These are phyloP conservation scores for Coreius guichenoti DNA, from an alignment of 2,797 vertebrate species.

Conservation along the genomic window DNA sequence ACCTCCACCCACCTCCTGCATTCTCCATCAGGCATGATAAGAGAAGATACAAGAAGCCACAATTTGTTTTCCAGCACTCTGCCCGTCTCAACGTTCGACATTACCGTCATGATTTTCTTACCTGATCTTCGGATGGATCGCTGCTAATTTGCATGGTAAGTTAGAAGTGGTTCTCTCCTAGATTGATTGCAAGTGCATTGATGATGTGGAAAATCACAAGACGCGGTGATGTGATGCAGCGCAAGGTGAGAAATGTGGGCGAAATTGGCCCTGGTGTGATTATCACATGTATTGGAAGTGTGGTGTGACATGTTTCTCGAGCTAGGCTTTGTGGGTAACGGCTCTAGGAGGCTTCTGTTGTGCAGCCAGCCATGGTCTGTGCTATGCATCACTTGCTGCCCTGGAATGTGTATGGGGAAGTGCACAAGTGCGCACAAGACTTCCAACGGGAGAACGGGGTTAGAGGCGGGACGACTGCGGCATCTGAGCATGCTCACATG, in stretches of 20 bases:
- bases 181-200: neutral
- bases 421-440: conserved; percentile 44
- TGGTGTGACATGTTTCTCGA: conserved; percentile 40
- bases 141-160: conserved; percentile 83
- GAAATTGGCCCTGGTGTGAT: conserved; percentile 24
- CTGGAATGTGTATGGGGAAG: conserved; percentile 58
- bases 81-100: conserved; percentile 68
- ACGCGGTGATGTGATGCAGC: neutral
- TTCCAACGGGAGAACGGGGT: conserved; percentile 42
- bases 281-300: conserved; percentile 31
- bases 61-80: conserved; percentile 42
- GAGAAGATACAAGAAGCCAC: conserved; percentile 49
- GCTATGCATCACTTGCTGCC: conserved; percentile 57
- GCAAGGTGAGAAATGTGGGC: conserved; percentile 25
- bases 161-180: conserved; percentile 31
- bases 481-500: conserved; percentile 1
- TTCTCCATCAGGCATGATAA: conserved; percentile 65
- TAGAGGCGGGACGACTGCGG: conserved; percentile 36
- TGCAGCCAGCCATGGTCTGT: conserved; percentile 54
- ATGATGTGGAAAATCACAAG: conserved; percentile 21
- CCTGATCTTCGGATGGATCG: conserved; percentile 74
- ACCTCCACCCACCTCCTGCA: conserved; percentile 54
- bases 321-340: conserved; percentile 40
- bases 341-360: conserved; percentile 46
- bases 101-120: conserved; percentile 77